A percentile compares a stretch with the other conserved stretches of the same genome.
Conservation (phyloP, 2,888 invertebrate species). For the Morinoia aosen region DNA sequence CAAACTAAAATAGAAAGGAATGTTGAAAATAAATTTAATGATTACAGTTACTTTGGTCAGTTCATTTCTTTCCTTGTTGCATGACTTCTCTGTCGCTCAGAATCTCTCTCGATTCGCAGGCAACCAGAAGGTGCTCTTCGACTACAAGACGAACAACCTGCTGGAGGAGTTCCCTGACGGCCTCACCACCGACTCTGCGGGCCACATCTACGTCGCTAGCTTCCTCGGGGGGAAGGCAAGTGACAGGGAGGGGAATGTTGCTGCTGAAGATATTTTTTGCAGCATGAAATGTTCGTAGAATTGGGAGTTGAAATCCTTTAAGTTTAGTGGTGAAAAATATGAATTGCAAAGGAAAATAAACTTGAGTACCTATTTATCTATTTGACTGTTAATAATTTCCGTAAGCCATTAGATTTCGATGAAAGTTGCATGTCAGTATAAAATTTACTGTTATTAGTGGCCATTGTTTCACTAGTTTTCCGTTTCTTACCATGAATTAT, state of each 20-base stretch:
- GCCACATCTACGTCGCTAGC: not conserved
- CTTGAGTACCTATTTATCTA: not conserved
- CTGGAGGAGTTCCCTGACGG: slow-evolving; percentile 60
- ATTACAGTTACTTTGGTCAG: not conserved
- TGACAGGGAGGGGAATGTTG: not conserved
- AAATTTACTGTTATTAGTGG: not conserved
- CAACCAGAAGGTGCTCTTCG: slow-evolving; percentile 7
- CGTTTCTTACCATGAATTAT: not conserved
- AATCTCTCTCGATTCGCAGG: not conserved
- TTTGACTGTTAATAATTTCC: not conserved
- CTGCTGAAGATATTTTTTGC: not conserved
- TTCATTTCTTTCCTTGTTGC: not conserved
- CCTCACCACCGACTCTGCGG: not conserved
- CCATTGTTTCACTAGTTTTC: not conserved
- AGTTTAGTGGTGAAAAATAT: not conserved
- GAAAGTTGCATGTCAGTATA: not conserved
- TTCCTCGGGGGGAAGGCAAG: not conserved
- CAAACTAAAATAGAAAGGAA: not conserved
- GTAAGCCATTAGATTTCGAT: not conserved
- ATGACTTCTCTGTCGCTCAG: not conserved
- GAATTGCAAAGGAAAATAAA: not conserved
- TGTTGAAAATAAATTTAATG: not conserved
- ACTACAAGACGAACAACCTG: slow-evolving; percentile 21
- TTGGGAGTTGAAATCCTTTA: not conserved
- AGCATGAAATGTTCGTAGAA: not conserved